Evolutionary conservation across 53 echinoderm and acorn worm species (phyloP).

Genomic region (Holothuria scabra): DNA sequence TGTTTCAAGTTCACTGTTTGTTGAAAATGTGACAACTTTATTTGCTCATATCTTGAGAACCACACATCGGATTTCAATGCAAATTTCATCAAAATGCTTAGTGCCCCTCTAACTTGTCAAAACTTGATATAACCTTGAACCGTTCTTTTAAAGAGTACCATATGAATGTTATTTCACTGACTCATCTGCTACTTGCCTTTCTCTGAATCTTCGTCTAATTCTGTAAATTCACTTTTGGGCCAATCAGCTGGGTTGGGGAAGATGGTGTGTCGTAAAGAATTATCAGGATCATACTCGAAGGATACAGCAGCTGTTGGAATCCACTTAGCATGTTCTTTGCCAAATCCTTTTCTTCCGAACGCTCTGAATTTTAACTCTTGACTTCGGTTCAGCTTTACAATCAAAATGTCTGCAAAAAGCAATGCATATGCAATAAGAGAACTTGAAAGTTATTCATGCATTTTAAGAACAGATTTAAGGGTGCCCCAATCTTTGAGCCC

Average conservation of each 20-base stretch:
- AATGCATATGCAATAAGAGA: slow-evolving; percentile 4
- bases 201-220: slow-evolving; percentile 74
- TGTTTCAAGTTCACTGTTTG: too few species aligned
- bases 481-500: too few species aligned
- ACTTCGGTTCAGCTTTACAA: slow-evolving; percentile 92
- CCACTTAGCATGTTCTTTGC: slow-evolving; percentile 99
- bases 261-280: slow-evolving; percentile 80
- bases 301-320: slow-evolving; percentile 89
- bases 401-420: slow-evolving; percentile 79
- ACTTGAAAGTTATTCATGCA: background rate
- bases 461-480: too few species aligned
- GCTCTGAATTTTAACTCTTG: slow-evolving; percentile 93
- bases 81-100: too few species aligned
- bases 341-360: slow-evolving; percentile 94
- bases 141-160: too few species aligned
- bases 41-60: too few species aligned
- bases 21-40: too few species aligned
- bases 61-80: too few species aligned
- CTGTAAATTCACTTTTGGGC: slow-evolving; percentile 93
- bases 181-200: background rate
- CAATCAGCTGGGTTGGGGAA: slow-evolving; percentile 94
- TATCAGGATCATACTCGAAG: slow-evolving; percentile 98
- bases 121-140: too few species aligned
- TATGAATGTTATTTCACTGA: too few species aligned
- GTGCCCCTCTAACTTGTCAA: too few species aligned